These are phyloP conservation scores for Ellobium chinense DNA, from an alignment of 2,888 invertebrate species.

Conservation along the genomic window DNA sequence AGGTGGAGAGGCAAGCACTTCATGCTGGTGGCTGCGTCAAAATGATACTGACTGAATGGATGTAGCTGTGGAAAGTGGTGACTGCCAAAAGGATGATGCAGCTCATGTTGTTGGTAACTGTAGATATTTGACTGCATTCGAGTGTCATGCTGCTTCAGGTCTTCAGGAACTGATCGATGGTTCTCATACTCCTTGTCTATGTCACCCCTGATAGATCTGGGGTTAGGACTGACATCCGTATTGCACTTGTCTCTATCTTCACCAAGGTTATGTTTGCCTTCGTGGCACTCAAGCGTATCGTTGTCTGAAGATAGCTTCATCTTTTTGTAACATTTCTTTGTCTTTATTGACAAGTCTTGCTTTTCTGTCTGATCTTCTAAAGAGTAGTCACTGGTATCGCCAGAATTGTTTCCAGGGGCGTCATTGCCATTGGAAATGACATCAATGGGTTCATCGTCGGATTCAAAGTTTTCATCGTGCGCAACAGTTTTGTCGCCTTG, in stretches of 20 bases:
- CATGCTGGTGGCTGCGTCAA: not conserved
- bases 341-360: not conserved
- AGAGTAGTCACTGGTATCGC: not conserved
- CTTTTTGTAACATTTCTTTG: not conserved
- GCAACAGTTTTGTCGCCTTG: not conserved
- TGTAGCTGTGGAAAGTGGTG: not conserved
- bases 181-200: not conserved
- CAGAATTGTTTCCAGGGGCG: not conserved
- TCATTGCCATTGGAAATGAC: slow-evolving; percentile 12
- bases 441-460: slow-evolving; percentile 32
- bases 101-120: not conserved
- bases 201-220: not conserved
- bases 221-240: not conserved
- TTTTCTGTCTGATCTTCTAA: not conserved
- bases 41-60: not conserved
- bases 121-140: not conserved
- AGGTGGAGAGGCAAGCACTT: not conserved
- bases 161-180: not conserved
- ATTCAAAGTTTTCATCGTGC: not conserved
- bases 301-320: not conserved
- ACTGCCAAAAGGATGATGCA: not conserved
- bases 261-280: not conserved
- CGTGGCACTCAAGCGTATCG: not conserved
- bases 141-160: not conserved
- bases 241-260: not conserved